A percentile compares a stretch with the other conserved stretches of the same genome.
These are phyloP conservation scores for Heliothis subflexa DNA, from an alignment of 1,140 invertebrate species.

Conservation along the genomic window DNA sequence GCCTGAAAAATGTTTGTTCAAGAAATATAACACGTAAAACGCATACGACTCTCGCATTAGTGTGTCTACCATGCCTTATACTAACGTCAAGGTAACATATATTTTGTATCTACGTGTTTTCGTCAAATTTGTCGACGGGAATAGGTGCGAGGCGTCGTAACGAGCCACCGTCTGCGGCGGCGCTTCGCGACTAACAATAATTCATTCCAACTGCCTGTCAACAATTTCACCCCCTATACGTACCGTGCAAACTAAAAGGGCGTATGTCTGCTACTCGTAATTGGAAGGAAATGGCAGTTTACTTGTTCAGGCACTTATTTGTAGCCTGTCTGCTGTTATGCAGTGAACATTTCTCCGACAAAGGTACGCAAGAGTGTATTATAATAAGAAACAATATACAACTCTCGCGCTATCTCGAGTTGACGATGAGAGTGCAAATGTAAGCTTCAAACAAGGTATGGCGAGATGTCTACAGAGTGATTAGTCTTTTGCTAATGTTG, in stretches of 20 bases:
- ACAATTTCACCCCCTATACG: slow-evolving; percentile 49
- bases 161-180: slow-evolving; percentile 46
- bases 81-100: slow-evolving; percentile 13
- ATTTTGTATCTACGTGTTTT: slow-evolving; percentile 45
- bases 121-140: slow-evolving; percentile 52
- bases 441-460: no score
- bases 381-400: no score
- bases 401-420: no score
- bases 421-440: no score
- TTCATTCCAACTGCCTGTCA: slow-evolving; percentile 57
- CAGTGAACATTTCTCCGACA: no score
- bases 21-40: neutral
- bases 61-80: neutral
- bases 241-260: slow-evolving; percentile 20
- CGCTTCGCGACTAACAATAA: slow-evolving; percentile 55
- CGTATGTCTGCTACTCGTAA: slow-evolving; percentile 2
- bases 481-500: no score
- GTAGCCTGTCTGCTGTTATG: slow-evolving; percentile 22
- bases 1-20: no score
- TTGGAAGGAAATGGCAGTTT: slow-evolving; percentile 12
- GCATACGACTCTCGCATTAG: neutral
- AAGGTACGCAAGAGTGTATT: no score
- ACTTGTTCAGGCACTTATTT: neutral
- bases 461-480: no score
- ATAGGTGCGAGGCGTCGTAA: slow-evolving; percentile 50